Evolutionary conservation across 1,140 invertebrate species (phyloP), one percentile per base, ranked within the genome.

Genomic region (Riptortus pedestris): DNA sequence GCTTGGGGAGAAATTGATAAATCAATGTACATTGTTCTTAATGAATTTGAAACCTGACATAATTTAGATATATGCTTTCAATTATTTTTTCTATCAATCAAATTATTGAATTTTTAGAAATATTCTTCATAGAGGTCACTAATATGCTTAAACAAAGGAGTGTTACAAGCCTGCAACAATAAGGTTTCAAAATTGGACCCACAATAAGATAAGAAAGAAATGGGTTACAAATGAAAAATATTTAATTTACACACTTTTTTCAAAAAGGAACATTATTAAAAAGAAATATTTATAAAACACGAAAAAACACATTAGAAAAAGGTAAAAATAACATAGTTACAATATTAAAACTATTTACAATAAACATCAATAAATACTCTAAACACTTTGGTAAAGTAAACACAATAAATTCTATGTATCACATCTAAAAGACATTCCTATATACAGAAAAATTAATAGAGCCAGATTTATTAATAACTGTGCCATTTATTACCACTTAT

Each of bases 321-420:
- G 14, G 31, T 38, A 7, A 38, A 38, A 38, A 38, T 38, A 38
- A 38, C 31, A 38, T 38, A 7, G 5, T 38, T 38, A 38, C 31
- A 38, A 38, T 24, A 55, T 55, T 14, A 24, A 24, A 24, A 55
- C 51, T 55, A 55, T 55, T 26, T 55, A 55, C 51, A 55, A 24
- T 55, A 16, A 55, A 55, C 24, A 27, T 55, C 24, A 55, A 55
- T 55, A 55, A 55, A 55, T 55, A 55, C 12, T 55, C 24, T 55
- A 55, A 55, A 55, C 26, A 55, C 51, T 55, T 55, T 55, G 51
- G 51, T 55, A 55, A 55, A 55, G 18, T 55, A 55, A 55, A 24
- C 26, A 55, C 24, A 55, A 55, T 55, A 55, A 55, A 55, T 14
- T 55, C 51, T 55, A 55, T 55, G 24, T 55, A 55, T 55, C 51